Evolutionary conservation across 1,140 invertebrate genomes (phyloP), one percentile per base, ranked within the genome.

Genomic region (Zaprionus ornatus): DNA sequence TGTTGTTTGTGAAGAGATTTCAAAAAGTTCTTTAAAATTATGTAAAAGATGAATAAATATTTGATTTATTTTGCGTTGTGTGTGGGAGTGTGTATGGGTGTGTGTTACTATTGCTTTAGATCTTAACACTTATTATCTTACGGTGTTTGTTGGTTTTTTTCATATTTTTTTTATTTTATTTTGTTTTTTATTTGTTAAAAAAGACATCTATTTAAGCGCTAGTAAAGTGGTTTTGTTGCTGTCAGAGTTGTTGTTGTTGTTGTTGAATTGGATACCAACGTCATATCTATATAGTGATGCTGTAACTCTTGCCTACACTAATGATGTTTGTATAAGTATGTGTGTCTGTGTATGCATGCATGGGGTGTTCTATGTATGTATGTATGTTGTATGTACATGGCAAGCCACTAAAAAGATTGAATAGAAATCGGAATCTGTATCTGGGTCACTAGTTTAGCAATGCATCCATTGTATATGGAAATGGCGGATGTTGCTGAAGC

Each of bases 391-490:
- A 88, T 88, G 79, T 88, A 88, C 85, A 90, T 90, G 82, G 86
- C 85, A 90, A 90, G 86, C 85, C 82, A 80, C 61, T 90, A 64
- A 74, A 72, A 68, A 73, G 68, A 85, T 72, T 74, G 67, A 79
- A 72, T 50, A 10, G 40, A 15, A 42, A 42, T 42, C 40, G 45
- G 45, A 50, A n/a, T 50, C 48, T 48, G 48, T 15, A 19, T 74
- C 59, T 83, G 74, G 74, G 77, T 83, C 77, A 79, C 93, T 94
- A 94, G 93, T 94, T 94, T 82, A 94, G 94, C 92, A 94, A 93
- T 91, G 94, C 94, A 93, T 94, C 94, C 94, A 94, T 94, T 88
- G 94, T 94, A 92, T 94, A 94, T 92, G 94, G 93, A 94, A 93
- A 94, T 92, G 94, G 93, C 80, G 90, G 91, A 87, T 93, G 82